Conservation (phyloP, 2,797 vertebrate genomes). For the Trematomus bernacchii region DNA sequence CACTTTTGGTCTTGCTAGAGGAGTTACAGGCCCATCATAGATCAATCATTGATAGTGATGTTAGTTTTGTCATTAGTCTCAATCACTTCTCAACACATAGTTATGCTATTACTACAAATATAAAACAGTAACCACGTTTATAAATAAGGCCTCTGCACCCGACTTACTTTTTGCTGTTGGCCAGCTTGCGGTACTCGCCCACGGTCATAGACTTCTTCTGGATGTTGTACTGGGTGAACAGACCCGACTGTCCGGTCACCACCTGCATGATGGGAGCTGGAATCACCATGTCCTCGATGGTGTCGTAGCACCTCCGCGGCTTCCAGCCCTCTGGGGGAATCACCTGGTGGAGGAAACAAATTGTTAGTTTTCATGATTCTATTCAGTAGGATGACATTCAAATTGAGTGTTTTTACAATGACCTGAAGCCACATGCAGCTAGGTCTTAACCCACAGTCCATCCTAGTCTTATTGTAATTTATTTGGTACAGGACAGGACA, state of each 20-base stretch:
- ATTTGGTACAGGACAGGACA: neutral
- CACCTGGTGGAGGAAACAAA: constrained; percentile 81
- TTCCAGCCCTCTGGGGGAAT: constrained; percentile 98
- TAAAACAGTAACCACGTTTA: neutral
- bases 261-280: constrained; percentile 98
- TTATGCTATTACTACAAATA: neutral
- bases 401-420: neutral
- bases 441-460: too few relatives aligned
- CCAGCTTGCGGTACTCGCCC: constrained; percentile 93
- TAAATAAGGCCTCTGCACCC: neutral
- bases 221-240: constrained; percentile 99
- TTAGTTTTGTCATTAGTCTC: too few relatives aligned
- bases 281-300: constrained; percentile 95
- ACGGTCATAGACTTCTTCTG: constrained; percentile 99
- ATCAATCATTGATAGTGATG: neutral
- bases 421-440: neutral
- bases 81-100: neutral
- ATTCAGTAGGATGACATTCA: neutral
- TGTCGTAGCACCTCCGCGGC: constrained; percentile 92
- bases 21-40: neutral
- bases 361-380: constrained; percentile 1
- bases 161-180: constrained; percentile 96
- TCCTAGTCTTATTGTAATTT: neutral
- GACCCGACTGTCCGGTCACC: constrained; percentile 97
- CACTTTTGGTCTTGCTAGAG: neutral